A percentile compares a stretch with the other conserved stretches of the same genome.
These are phyloP conservation scores for Atta texana DNA, from an alignment of 1,140 invertebrate genomes.

Conservation along the genomic window DNA sequence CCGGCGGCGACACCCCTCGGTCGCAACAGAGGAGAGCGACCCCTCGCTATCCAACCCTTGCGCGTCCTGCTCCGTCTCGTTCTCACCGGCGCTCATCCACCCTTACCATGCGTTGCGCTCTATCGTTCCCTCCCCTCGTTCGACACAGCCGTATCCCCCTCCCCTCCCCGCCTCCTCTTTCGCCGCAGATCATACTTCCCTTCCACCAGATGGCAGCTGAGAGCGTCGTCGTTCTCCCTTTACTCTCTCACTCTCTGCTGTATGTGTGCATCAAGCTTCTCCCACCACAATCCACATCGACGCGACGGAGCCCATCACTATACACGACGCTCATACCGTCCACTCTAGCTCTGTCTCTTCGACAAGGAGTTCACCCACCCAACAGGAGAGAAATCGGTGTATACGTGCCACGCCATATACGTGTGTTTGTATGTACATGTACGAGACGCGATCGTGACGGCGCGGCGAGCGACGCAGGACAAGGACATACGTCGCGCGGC, in stretches of 20 bases:
- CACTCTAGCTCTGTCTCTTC: conserved; percentile 60
- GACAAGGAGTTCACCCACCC: conserved; percentile 54
- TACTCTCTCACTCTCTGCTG: conserved; percentile 1
- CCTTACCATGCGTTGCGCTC: conserved; percentile 34
- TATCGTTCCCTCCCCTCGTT: conserved; percentile 56
- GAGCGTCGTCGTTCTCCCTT: conserved; percentile 32
- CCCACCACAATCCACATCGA: conserved; percentile 38
- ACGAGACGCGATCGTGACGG: conserved; percentile 68
- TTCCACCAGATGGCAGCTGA: conserved; percentile 61
- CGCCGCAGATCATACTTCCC: conserved; percentile 22
- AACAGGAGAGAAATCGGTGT: conserved; percentile 12
- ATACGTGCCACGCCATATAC: background rate
- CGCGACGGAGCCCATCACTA: background rate
- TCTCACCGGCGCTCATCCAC: conserved; percentile 16
- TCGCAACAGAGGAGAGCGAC: conserved; percentile 53
- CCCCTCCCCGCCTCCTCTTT: background rate
- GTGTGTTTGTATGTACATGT: background rate
- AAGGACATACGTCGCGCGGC: conserved; percentile 66
- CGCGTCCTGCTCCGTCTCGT: conserved; percentile 70
- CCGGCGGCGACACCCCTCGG: conserved; percentile 76
- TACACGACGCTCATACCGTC: conserved; percentile 22
- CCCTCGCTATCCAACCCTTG: conserved; percentile 71
- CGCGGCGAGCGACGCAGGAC: conserved; percentile 70
- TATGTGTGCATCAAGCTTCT: conserved; percentile 41
- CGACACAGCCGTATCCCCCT: conserved; percentile 38